These are phyloP conservation scores for Ganaspis brasiliensis DNA, from an alignment of 2,888 invertebrate genomes.

Conservation along the genomic window DNA sequence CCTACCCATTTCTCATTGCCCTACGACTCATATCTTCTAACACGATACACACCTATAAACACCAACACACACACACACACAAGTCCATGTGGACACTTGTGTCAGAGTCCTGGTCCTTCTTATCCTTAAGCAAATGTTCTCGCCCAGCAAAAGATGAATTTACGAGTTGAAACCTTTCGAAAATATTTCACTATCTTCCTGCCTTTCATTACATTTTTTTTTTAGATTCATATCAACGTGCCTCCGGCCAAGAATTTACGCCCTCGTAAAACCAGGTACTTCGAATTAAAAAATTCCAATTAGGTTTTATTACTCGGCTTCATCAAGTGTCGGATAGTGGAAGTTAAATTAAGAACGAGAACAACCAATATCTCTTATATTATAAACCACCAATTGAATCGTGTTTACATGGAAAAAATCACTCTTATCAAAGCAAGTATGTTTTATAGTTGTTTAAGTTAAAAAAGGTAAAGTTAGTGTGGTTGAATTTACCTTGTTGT, in stretches of 20 bases:
- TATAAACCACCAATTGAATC: too few species aligned
- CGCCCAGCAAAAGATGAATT: constrained; percentile 75
- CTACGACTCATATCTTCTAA: constrained; percentile 63
- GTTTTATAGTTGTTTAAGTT: too few species aligned
- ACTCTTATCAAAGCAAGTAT: too few species aligned
- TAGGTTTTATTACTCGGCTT: constrained; percentile 8
- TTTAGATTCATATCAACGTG: constrained; percentile 3
- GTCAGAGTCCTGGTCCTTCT: constrained; percentile 76
- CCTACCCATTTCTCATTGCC: constrained; percentile 80
- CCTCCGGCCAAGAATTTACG: constrained; percentile 15
- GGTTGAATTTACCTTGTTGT: too few species aligned
- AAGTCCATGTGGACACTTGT: constrained; percentile 53
- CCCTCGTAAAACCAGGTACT: constrained; percentile 24
- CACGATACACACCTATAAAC: constrained; percentile 33
- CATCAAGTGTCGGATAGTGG: background rate
- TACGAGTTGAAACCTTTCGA: constrained; percentile 61
- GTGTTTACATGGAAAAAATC: too few species aligned
- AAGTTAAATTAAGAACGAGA: background rate
- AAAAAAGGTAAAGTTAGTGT: too few species aligned
- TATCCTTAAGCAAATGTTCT: constrained; percentile 78
- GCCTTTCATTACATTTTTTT: background rate
- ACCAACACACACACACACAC: constrained; percentile 29
- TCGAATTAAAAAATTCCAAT: constrained; percentile 14
- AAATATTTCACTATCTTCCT: constrained; percentile 22
- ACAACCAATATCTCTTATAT: too few species aligned